Conservation (phyloP, 30 jellyfish, hydroid and myxozoan genomes). For the Mastigias papua region DNA sequence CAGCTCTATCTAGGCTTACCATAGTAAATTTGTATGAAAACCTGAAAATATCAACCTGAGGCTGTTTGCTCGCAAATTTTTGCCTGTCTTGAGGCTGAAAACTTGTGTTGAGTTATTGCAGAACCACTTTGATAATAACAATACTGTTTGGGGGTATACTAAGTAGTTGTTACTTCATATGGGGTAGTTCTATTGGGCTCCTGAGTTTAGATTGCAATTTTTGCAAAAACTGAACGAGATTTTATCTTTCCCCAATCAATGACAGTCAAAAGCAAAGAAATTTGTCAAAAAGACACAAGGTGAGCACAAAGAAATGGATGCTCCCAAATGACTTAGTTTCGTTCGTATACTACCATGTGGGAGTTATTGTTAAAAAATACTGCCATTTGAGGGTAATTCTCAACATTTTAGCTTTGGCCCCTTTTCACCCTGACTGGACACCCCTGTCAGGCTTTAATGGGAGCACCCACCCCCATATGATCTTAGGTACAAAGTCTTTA, state of each 20-base stretch:
- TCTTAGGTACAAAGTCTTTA: neutral
- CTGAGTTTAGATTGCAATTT: neutral
- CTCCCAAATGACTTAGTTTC: neutral
- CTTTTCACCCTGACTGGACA: neutral
- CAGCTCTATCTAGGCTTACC: neutral
- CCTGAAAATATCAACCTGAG: neutral
- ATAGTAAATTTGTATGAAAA: neutral
- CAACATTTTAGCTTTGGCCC: neutral
- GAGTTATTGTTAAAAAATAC: neutral
- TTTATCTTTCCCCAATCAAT: neutral
- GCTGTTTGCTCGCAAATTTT: neutral
- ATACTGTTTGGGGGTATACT: neutral
- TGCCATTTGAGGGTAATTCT: constrained; percentile 8
- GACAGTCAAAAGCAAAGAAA: neutral
- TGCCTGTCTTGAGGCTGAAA: neutral
- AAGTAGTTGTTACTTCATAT: neutral
- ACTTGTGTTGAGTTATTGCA: neutral
- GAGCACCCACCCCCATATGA: neutral
- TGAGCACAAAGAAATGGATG: neutral
- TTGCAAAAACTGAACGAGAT: neutral
- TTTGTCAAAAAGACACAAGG: neutral
- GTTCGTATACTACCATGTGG: constrained; percentile 3
- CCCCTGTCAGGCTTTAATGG: constrained; percentile 13
- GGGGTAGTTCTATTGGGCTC: neutral
- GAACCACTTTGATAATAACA: neutral